Evolutionary conservation across 2,797 vertebrate genomes (phyloP).

Genomic region (Capromys pilorides): DNA sequence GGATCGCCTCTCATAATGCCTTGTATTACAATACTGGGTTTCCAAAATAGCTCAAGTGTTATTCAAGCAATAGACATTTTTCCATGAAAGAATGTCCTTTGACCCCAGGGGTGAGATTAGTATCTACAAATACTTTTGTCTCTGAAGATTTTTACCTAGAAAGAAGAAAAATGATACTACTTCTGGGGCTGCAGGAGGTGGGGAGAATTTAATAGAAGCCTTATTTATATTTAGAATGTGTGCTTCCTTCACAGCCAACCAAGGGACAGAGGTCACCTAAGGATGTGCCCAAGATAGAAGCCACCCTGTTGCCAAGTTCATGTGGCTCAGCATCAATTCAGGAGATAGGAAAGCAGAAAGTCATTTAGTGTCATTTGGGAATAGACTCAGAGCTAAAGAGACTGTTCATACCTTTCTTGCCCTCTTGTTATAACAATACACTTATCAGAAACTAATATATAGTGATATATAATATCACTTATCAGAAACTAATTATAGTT

Average conservation of each 20-base stretch:
- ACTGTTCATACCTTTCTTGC: not conserved
- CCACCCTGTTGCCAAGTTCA: conserved; percentile 45
- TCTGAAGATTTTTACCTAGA: conserved; percentile 69
- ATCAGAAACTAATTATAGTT: not conserved
- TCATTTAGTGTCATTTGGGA: conserved; percentile 26
- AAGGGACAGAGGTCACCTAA: conserved; percentile 40
- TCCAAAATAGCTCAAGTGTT: conserved; percentile 46
- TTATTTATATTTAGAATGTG: conserved; percentile 62
- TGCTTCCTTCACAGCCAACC: not conserved
- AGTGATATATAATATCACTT: not conserved
- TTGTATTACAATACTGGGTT: not conserved
- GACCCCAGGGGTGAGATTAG: conserved; percentile 53
- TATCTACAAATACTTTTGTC: conserved; percentile 73
- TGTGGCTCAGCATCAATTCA: not conserved
- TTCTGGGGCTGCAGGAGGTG: not conserved
- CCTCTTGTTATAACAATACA: not conserved
- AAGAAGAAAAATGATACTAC: conserved; percentile 40
- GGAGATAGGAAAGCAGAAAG: not conserved
- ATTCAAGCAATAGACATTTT: not conserved
- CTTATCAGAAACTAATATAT: no score
- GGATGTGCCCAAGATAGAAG: conserved; percentile 66
- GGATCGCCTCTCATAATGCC: not conserved
- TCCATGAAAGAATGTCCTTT: conserved; percentile 54
- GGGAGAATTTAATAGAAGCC: conserved; percentile 4
- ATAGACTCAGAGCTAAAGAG: not conserved